Conservation (phyloP, 1,140 invertebrate species). For the Euwallacea fornicatus region DNA sequence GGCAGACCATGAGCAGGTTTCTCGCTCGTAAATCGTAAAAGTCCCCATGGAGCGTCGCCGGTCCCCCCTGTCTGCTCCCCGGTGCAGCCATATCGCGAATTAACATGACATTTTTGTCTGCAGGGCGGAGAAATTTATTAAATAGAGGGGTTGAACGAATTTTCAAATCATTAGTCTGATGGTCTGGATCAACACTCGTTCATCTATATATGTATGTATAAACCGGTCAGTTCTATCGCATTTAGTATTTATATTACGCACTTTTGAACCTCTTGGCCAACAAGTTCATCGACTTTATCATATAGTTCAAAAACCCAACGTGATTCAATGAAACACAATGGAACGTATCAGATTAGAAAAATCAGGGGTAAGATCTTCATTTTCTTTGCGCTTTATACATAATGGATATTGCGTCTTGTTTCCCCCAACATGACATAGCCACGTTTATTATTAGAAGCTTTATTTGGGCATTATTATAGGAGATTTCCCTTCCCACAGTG, state of each 20-base stretch:
- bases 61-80: neutral
- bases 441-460: conserved; percentile 14
- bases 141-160: conserved; percentile 5
- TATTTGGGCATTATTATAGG: conserved; percentile 2
- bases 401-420: conserved; percentile 20
- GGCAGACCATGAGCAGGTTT: conserved; percentile 29
- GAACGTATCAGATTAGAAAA: conserved; percentile 11
- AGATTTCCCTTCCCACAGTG: neutral
- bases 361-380: conserved; percentile 24
- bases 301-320: neutral
- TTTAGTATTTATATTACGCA: too few species aligned
- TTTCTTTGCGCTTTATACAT: conserved; percentile 18
- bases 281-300: too few species aligned
- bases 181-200: neutral
- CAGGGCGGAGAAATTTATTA: conserved; percentile 24
- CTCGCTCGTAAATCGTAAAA: conserved; percentile 50
- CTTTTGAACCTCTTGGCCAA: too few species aligned
- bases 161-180: conserved; percentile 5
- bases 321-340: neutral
- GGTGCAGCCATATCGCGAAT: conserved; percentile 30
- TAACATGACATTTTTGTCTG: conserved; percentile 35
- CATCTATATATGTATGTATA: neutral
- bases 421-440: conserved; percentile 8
- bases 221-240: neutral
- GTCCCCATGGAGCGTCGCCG: conserved; percentile 38